These are phyloP conservation scores for Thunnus thynnus DNA, from an alignment of 2,113 vertebrate species.

Conservation along the genomic window DNA sequence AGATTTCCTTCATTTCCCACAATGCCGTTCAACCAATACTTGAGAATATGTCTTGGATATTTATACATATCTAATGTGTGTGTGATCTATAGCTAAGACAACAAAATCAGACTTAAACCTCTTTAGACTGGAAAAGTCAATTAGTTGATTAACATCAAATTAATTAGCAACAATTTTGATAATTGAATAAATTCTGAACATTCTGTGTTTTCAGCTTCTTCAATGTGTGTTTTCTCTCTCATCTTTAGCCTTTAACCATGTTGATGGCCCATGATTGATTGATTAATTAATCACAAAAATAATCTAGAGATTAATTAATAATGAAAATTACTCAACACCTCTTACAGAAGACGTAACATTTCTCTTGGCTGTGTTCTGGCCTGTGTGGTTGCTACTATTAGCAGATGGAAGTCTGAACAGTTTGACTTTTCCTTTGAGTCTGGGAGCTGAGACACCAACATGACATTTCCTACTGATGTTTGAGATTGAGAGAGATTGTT, in stretches of 20 bases:
- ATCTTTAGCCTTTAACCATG: too few relatives aligned
- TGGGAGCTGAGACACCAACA: neutral
- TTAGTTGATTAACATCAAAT: neutral
- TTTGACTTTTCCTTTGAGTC: conserved; percentile 14
- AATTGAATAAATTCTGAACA: too few relatives aligned
- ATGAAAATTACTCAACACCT: neutral
- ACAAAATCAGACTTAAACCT: neutral
- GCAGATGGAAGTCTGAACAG: neutral
- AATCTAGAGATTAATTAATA: neutral
- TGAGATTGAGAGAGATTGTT: neutral
- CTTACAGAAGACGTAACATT: neutral
- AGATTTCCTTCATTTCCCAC: neutral
- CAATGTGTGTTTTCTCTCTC: neutral
- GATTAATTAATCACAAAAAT: too few relatives aligned
- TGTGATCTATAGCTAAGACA: neutral
- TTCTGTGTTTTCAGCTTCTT: neutral
- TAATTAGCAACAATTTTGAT: neutral
- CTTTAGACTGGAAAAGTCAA: too few relatives aligned
- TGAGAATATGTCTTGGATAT: neutral
- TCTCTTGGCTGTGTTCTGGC: neutral
- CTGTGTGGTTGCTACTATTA: neutral
- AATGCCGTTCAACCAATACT: neutral
- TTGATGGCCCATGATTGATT: too few relatives aligned
- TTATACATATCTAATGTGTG: neutral
- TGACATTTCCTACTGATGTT: conserved; percentile 47